These are phyloP conservation scores for Vanessa cardui DNA, from an alignment of 2,888 invertebrate genomes.

Conservation along the genomic window DNA sequence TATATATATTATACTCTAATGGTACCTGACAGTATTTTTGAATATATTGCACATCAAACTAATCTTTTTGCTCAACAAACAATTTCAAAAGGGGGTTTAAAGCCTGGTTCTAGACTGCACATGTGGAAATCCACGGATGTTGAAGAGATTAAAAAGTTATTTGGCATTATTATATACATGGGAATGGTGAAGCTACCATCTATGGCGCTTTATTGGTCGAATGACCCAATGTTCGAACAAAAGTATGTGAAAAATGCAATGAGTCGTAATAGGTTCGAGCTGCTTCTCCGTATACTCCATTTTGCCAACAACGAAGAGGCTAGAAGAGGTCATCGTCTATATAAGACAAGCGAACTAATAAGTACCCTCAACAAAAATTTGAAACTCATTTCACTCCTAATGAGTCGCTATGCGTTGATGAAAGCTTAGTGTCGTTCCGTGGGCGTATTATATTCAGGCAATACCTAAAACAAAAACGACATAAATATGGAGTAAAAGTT, in stretches of 20 bases:
- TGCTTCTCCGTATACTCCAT: neutral
- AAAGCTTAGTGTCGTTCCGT: conserved; percentile 22
- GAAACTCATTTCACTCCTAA: conserved; percentile 16
- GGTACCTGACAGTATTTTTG: no score
- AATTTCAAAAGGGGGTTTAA: no score
- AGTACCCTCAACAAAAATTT: conserved; percentile 5
- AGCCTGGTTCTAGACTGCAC: no score
- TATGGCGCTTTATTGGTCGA: neutral
- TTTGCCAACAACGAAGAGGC: neutral
- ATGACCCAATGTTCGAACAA: neutral
- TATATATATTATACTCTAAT: no score
- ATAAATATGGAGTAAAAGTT: no score
- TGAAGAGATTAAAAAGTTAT: neutral
- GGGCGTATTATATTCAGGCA: conserved; percentile 23
- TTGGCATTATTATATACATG: neutral
- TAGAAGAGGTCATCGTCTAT: neutral
- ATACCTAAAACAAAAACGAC: no score
- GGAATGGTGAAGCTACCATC: neutral
- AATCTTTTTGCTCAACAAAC: no score
- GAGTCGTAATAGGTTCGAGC: conserved; percentile 1
- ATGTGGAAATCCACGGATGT: no score
- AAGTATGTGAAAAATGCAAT: neutral
- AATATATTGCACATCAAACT: no score
- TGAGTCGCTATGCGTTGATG: conserved; percentile 19
- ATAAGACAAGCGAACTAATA: neutral